Evolutionary conservation across 1,140 invertebrate genomes (phyloP).

Genomic region (Scylla paramamosain): DNA sequence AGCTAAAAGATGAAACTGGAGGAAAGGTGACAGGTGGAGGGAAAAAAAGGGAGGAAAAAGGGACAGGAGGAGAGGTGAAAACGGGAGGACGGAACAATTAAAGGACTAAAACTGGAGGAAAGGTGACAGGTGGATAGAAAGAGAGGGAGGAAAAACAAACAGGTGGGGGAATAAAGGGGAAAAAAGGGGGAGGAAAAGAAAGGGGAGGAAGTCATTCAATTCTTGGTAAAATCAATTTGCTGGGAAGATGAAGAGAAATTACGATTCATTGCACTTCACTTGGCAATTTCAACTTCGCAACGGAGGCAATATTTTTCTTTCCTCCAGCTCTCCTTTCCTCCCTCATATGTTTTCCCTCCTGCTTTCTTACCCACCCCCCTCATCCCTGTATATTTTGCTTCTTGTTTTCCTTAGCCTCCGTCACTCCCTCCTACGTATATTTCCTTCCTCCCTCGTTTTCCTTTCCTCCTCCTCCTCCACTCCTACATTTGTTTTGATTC

Average conservation of each 20-base stretch:
- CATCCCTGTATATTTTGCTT: no score
- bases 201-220: background rate
- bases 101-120: background rate
- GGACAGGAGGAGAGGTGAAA: background rate
- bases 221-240: background rate
- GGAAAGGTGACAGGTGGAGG: background rate
- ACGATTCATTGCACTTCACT: background rate
- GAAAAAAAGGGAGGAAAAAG: background rate
- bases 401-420: no score
- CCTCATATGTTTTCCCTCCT: no score
- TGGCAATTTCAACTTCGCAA: background rate
- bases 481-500: no score
- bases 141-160: background rate
- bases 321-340: background rate
- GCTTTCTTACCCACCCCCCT: no score
- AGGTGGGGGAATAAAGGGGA: background rate
- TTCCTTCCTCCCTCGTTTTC: no score
- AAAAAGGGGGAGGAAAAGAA: background rate
- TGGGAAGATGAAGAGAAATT: slow-evolving; percentile 14
- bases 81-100: background rate
- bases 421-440: no score
- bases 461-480: no score
- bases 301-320: slow-evolving; percentile 3
- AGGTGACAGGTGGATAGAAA: background rate
- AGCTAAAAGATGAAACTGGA: background rate